Percentiles rank a stretch among this genome's conserved stretches.
Evolutionary conservation across 2,888 invertebrate species (phyloP).

Genomic region (Congeria kusceri): DNA sequence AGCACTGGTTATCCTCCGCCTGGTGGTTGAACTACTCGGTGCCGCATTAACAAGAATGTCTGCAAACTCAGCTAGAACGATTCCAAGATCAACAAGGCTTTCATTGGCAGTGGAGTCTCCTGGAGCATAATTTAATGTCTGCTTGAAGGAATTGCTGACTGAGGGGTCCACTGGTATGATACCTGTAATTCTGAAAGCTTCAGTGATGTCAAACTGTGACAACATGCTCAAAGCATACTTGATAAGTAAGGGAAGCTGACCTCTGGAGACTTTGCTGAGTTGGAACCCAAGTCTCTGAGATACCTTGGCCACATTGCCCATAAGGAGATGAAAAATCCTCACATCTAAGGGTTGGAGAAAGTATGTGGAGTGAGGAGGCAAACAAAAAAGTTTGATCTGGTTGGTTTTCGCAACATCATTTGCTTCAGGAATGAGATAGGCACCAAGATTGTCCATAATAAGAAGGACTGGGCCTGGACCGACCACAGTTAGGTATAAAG

Average conservation of each 20-base stretch:
- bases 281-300: conserved; percentile 20
- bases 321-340: conserved; percentile 16
- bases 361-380: conserved; percentile 18
- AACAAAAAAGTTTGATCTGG: conserved; percentile 11
- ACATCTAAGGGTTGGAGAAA: conserved; percentile 23
- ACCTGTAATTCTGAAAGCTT: background rate
- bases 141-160: too few relatives aligned
- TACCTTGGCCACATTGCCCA: conserved; percentile 1
- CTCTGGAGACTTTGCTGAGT: background rate
- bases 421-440: conserved; percentile 9
- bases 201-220: background rate
- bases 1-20: too few relatives aligned
- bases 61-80: background rate
- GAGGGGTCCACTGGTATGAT: too few relatives aligned
- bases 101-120: background rate
- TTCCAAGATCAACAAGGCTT: background rate
- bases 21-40: background rate
- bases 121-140: too few relatives aligned
- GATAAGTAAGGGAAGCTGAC: background rate
- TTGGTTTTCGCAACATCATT: conserved; percentile 9
- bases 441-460: conserved; percentile 33
- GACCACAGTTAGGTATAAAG: conserved; percentile 23
- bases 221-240: conserved; percentile 1
- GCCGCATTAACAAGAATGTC: background rate
- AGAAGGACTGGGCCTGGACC: conserved; percentile 20